These are phyloP conservation scores for Trichonephila inaurata DNA, from an alignment of 1,140 invertebrate species.

Conservation along the genomic window DNA sequence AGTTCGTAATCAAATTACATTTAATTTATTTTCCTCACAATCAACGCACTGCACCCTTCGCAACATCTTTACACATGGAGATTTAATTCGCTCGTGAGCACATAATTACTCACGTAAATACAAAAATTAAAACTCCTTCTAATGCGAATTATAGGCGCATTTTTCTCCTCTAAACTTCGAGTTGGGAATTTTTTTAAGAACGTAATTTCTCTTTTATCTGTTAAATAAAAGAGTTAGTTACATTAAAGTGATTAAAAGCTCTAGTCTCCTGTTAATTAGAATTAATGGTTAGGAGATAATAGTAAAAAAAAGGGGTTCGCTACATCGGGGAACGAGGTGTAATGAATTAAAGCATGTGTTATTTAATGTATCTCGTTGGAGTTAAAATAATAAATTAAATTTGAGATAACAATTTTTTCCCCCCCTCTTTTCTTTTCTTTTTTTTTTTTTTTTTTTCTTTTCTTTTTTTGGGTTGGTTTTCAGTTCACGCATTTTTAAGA, in stretches of 20 bases:
- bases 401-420: neutral
- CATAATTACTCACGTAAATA: neutral
- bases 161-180: neutral
- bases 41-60: too few relatives aligned
- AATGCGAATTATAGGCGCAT: neutral
- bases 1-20: too few relatives aligned
- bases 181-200: neutral
- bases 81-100: neutral
- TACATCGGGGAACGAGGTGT: neutral
- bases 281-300: slow-evolving; percentile 41
- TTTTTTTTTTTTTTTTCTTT: neutral
- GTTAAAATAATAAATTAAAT: slow-evolving; percentile 2
- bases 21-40: too few relatives aligned
- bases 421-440: neutral
- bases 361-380: slow-evolving; percentile 3
- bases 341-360: slow-evolving; percentile 24
- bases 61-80: neutral
- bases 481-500: too few relatives aligned
- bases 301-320: neutral
- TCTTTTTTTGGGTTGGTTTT: too few relatives aligned
- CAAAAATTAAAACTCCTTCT: neutral
- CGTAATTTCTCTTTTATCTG: neutral
- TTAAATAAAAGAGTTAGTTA: slow-evolving; percentile 33
- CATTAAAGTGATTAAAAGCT: slow-evolving; percentile 39
- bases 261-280: slow-evolving; percentile 31